Evolutionary conservation across 30 jellyfish, hydroid and myxozoan genomes (phyloP).

Genomic region (Aurelia coerulea): DNA sequence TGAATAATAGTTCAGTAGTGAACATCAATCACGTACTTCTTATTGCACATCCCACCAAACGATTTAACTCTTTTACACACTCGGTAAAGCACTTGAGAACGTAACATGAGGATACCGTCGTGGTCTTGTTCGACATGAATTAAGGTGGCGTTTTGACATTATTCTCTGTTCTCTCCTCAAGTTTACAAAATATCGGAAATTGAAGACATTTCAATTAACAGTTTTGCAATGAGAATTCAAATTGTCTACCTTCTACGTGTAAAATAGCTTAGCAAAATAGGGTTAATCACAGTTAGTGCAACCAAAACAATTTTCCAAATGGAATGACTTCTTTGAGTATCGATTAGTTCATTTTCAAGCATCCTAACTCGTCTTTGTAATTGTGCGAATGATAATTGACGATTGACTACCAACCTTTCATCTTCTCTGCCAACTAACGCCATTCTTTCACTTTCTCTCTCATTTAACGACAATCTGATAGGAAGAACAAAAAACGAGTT

Average conservation of each 20-base stretch:
- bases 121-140: too few species aligned
- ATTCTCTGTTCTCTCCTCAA: too few species aligned
- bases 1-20: too few species aligned
- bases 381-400: slow-evolving; percentile 35
- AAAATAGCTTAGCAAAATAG: slow-evolving; percentile 42
- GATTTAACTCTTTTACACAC: too few species aligned
- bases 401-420: slow-evolving; percentile 18
- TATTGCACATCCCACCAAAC: too few species aligned
- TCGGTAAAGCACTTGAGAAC: too few species aligned
- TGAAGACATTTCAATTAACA: not conserved
- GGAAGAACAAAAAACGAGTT: not conserved
- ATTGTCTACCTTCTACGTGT: slow-evolving; percentile 38
- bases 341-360: slow-evolving; percentile 71
- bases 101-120: too few species aligned
- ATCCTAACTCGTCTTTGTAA: slow-evolving; percentile 61
- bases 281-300: slow-evolving; percentile 66
- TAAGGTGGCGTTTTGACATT: too few species aligned
- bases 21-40: too few species aligned
- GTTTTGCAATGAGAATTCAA: not conserved
- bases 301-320: slow-evolving; percentile 59
- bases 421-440: slow-evolving; percentile 66
- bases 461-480: slow-evolving; percentile 21
- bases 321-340: slow-evolving; percentile 39
- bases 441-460: slow-evolving; percentile 55
- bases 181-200: too few species aligned